These are phyloP conservation scores for Smittia aterrima DNA, from an alignment of 2,888 invertebrate species.

Conservation along the genomic window DNA sequence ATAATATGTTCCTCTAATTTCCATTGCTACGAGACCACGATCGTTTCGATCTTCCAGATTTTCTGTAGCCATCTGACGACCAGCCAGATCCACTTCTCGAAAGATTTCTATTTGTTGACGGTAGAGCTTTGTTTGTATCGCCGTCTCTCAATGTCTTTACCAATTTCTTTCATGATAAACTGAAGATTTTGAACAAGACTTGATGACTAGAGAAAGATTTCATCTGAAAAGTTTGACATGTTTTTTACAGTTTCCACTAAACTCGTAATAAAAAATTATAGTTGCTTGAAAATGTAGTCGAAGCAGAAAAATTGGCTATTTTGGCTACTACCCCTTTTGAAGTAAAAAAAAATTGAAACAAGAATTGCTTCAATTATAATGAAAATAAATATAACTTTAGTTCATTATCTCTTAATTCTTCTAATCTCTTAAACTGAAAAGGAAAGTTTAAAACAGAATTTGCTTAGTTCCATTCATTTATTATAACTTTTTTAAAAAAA, in stretches of 20 bases:
- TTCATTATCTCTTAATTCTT: constrained; percentile 84
- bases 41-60: constrained; percentile 44
- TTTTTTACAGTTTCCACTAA: too few relatives aligned
- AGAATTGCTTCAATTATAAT: constrained; percentile 85
- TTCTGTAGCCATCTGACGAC: constrained; percentile 42
- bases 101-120: constrained; percentile 47
- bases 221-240: too few relatives aligned
- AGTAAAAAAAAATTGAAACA: constrained; percentile 48
- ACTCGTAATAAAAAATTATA: too few relatives aligned
- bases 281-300: too few relatives aligned
- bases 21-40: constrained; percentile 23
- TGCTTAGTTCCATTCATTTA: not conserved
- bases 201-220: too few relatives aligned
- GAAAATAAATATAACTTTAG: constrained; percentile 82
- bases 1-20: constrained; percentile 47
- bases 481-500: too few relatives aligned
- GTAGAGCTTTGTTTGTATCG: constrained; percentile 43
- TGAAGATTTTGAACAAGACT: too few relatives aligned
- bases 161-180: constrained; percentile 43
- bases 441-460: not conserved
- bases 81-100: constrained; percentile 39
- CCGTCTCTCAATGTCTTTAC: constrained; percentile 42
- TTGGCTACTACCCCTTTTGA: too few relatives aligned
- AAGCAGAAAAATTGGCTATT: too few relatives aligned
- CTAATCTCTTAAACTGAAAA: constrained; percentile 73